A percentile compares a stretch with the other conserved stretches of the same genome.
Conservation (phyloP, 2,797 vertebrate species). For the Argentina silus region DNA sequence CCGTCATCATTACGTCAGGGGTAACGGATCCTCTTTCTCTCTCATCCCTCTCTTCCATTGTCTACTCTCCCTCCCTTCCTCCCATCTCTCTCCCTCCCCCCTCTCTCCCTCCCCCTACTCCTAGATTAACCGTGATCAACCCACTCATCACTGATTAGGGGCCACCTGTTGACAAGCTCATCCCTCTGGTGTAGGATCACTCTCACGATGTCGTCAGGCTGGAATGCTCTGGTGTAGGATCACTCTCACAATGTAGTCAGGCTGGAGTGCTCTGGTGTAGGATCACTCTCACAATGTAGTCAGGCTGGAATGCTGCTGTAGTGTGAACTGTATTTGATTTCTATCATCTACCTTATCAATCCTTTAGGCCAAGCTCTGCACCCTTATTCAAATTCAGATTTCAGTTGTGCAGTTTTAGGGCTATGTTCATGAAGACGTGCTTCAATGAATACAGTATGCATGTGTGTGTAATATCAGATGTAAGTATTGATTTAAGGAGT, state of each 20-base stretch:
- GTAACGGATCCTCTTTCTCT: constrained; percentile 62
- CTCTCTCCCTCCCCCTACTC: constrained; percentile 7
- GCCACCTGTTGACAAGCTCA: constrained; percentile 12
- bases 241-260: background rate
- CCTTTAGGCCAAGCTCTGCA: too few species aligned
- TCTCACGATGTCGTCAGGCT: too few species aligned
- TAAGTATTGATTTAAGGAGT: too few species aligned
- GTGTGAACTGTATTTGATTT: too few species aligned
- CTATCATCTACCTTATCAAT: too few species aligned
- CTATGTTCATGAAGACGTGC: too few species aligned
- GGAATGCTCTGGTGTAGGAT: constrained; percentile 16
- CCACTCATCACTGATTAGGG: constrained; percentile 29
- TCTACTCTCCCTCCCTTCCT: background rate
- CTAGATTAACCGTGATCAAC: constrained; percentile 23
- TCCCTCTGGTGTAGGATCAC: constrained; percentile 15
- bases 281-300: background rate
- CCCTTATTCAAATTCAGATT: too few species aligned
- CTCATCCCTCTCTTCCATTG: background rate
- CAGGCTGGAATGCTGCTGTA: background rate
- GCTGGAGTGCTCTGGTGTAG: background rate
- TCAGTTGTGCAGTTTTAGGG: too few species aligned
- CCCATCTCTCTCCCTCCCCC: background rate
- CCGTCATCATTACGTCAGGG: constrained; percentile 92
- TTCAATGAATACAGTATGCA: too few species aligned
- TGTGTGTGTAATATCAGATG: too few species aligned